Percentiles rank a stretch among this genome's conserved stretches.
Evolutionary conservation across 2,888 invertebrate genomes (phyloP).

Genomic region (Ectobius pallidus): DNA sequence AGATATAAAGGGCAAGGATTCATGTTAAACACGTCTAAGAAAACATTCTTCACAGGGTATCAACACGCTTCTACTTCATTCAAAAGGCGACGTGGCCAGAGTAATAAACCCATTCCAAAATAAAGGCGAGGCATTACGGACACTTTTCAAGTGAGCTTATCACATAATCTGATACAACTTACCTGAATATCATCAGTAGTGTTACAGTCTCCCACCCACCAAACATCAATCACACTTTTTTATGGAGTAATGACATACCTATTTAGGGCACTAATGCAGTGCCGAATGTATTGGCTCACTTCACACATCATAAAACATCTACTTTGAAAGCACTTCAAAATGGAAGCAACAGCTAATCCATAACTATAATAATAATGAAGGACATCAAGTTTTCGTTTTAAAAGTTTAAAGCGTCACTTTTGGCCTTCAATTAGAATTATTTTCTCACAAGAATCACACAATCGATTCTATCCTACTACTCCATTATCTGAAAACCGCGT

Average conservation of each 20-base stretch:
- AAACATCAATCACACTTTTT: constrained; percentile 27
- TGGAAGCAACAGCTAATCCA: background rate
- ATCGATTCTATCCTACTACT: constrained; percentile 31
- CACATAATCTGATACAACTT: background rate
- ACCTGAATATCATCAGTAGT: background rate
- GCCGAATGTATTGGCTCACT: background rate
- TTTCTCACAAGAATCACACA: constrained; percentile 18
- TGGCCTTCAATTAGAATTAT: background rate
- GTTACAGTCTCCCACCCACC: constrained; percentile 14
- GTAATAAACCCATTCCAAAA: background rate
- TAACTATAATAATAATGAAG: no score
- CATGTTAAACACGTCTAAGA: background rate
- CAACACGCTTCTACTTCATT: constrained; percentile 1
- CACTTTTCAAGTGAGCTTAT: no score
- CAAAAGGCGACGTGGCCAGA: constrained; percentile 15
- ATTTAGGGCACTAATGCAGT: constrained; percentile 25
- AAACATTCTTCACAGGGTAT: constrained; percentile 17
- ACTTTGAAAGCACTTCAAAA: background rate
- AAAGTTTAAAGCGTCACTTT: constrained; percentile 15
- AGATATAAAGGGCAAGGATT: background rate
- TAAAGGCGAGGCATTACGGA: no score
- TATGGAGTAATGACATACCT: constrained; percentile 33
- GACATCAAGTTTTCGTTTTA: background rate
- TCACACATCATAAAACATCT: constrained; percentile 17
- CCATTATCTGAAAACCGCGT: constrained; percentile 37